Evolutionary conservation across 2,113 vertebrate species (phyloP), one percentile per base, ranked within the genome.

Genomic region (Turnix velox): DNA sequence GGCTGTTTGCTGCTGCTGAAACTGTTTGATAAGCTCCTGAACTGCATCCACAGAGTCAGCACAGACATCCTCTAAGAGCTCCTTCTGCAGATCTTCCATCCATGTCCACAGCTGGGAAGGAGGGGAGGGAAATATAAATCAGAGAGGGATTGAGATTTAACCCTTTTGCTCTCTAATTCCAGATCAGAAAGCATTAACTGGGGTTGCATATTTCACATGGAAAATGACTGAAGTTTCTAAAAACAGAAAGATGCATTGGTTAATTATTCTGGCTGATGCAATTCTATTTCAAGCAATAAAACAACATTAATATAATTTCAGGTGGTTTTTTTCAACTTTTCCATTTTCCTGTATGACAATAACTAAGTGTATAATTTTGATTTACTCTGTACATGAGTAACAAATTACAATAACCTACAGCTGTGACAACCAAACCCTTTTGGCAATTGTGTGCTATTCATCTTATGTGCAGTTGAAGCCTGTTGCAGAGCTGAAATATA

Each of bases 51-150:
- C 99, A 0, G 99, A 99, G 71, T 99, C 99, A 16, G 99, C 99
- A 92, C 98, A 98, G 79, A 99, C 99, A 66, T 99, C 99, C 90
- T 99, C 99, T 97, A 99, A 79, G 77, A 99, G 98, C 97, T 99
- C 99, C 97, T 99, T 99, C 97, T 99, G 99, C 48, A 99, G 98
- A 94, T 99, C 99, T 97, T 99, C 99, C 99, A 99, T 99, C 99
- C 99, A 99, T 55, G 99, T 99, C 99, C 99, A 99, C 96, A 99
- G 94, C 99, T 99, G 97, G 55, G 88, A 86, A 95, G 48, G 86
- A 97, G 91, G 95, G 95, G 83, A 96, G 92, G 95, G 91, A 96
- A 96, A 96, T 83, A 95, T 78, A 76, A 95, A 88, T 97, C 84
- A 95, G 92, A 93, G 71, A 72, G 57, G 66, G 58, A 82, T 40